Evolutionary conservation across 2,113 vertebrate genomes (phyloP).

Genomic region (Dinomys branickii): DNA sequence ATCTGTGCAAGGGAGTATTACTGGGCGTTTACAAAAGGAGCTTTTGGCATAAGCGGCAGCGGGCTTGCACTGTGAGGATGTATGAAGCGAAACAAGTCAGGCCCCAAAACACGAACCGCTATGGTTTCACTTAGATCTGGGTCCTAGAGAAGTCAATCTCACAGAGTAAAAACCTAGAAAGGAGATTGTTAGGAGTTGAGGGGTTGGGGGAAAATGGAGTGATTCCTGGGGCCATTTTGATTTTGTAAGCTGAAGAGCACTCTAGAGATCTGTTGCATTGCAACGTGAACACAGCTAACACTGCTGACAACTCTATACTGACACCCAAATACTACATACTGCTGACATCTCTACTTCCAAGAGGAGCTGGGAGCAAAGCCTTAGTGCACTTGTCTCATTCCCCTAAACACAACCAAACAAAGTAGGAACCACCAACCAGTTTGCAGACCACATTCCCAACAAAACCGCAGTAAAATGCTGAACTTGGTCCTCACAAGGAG

Average conservation of each 20-base stretch:
- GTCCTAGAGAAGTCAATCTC: not conserved
- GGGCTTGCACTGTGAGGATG: not conserved
- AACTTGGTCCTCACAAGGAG: too few species aligned
- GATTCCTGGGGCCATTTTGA: not conserved
- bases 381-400: accelerated
- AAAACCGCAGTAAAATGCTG: not conserved
- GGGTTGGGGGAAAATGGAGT: not conserved
- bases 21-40: not conserved
- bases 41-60: not conserved
- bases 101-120: too few species aligned
- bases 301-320: not conserved
- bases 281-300: not conserved
- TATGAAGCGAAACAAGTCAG: not conserved
- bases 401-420: not conserved
- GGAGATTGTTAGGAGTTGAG: not conserved
- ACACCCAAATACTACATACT: not conserved
- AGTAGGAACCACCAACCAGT: not conserved
- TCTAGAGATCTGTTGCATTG: not conserved
- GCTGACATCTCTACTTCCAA: not conserved
- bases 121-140: not conserved
- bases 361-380: not conserved
- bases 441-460: not conserved
- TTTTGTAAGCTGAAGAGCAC: too few species aligned
- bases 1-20: not conserved
- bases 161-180: too few species aligned